phyloP scores from a whole-genome alignment of 2,113 vertebrate species.

The Hydrochoerus hydrochaeris region DNA sequence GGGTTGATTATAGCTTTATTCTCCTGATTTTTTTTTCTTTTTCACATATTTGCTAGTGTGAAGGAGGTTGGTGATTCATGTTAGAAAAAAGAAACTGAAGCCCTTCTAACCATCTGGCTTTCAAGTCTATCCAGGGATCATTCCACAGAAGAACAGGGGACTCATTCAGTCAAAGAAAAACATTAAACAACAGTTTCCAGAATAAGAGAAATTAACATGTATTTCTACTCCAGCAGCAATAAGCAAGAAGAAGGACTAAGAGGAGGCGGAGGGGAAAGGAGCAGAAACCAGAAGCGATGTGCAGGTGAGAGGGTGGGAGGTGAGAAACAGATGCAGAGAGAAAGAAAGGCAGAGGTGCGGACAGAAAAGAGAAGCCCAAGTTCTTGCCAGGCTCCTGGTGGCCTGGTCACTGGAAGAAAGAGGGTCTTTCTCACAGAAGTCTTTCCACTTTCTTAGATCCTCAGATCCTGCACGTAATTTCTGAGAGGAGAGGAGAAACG shows the following conservation, averaged over 20 bases:
- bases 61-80: background rate
- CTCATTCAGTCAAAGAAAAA: constrained; percentile 64
- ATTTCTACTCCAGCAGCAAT: background rate
- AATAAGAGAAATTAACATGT: constrained; percentile 55
- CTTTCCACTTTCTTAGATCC: background rate
- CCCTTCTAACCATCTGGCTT: constrained; percentile 14
- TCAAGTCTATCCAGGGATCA: constrained; percentile 63
- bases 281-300: background rate
- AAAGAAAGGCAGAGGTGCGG: background rate
- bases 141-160: constrained; percentile 46
- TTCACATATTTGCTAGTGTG: background rate
- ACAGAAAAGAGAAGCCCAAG: background rate
- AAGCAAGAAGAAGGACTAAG: background rate
- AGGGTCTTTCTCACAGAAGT: background rate
- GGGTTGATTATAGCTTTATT: background rate
- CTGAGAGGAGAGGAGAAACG: too few species aligned
- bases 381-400: background rate
- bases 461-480: background rate
- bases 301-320: background rate
- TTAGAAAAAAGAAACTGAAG: constrained; percentile 39
- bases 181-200: constrained; percentile 72
- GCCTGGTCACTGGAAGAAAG: background rate
- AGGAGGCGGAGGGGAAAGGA: background rate
- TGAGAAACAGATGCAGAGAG: background rate
- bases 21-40: background rate